Evolutionary conservation across 2,888 invertebrate genomes (phyloP), one percentile per base, ranked within the genome.

Genomic region (Melinaea menophilus): DNA sequence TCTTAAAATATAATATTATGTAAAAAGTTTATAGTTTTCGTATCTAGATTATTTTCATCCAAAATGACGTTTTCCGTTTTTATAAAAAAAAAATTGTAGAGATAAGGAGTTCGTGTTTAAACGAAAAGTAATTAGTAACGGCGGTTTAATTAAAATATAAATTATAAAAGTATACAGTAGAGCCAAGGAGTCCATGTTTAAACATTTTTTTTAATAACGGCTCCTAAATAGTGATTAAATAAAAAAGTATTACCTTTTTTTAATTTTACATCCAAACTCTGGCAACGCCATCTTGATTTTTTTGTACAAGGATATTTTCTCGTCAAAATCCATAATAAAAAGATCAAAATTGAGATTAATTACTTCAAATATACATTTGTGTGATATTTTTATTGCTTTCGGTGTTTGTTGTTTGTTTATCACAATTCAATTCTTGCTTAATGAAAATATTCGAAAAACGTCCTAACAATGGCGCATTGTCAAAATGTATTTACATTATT

Each of bases 401-500:
- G 9, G 41, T 41, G 9, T 9, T 41, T 41, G 41, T 41, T 41
- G 41, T 41, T 41, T 41, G 9, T 41, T 41, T 41, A 41, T 41
- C 41, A 41, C 41, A 41, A 41, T 41, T 41, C 3, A 41, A 41
- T 41, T 41, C 3, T 7, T 41, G 41, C 11, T 41, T 41, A 5
- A 51, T 31, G 51, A 31, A 22, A 51, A 31, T 9, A 64, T 69
- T 11, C 7, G 71, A 69, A 73, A 73, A 69, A 72, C 71, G 71
- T 72, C 64, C 51, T 59, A 72, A 63, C 41, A 70, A 67, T 56
- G 87, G 88, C 88, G 86, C 88, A 86, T 86, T 87, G 87, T 87
- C 88, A 85, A 86, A 51, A 31, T 41, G 9, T 41, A 41, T 41
- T 41, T 41, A 41, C 41, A 41, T 41, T 41, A 9, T 41, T 9